A percentile compares a stretch with the other conserved stretches of the same genome.
These are phyloP conservation scores for Columba livia DNA, from an alignment of 2,113 vertebrate genomes.

Conservation along the genomic window DNA sequence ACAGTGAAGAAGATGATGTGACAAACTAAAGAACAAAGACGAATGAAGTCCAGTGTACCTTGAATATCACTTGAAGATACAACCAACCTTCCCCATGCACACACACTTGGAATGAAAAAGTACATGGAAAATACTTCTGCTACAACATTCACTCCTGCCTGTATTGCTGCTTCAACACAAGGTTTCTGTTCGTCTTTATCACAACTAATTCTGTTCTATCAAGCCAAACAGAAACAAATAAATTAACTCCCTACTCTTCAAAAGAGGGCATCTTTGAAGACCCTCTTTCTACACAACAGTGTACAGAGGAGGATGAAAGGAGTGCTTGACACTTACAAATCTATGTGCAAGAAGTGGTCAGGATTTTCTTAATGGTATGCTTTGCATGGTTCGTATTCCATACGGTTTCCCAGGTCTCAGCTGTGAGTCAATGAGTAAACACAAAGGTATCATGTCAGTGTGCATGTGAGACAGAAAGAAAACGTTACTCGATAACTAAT, in stretches of 20 bases:
- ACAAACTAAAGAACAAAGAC: neutral
- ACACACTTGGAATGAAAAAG: neutral
- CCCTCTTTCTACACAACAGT: neutral
- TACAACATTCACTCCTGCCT: neutral
- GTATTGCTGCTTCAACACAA: neutral
- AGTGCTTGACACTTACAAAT: neutral
- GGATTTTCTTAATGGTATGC: neutral
- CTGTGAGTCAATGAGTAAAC: neutral
- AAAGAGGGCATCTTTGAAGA: neutral
- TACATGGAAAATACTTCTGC: neutral
- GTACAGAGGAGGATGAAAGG: neutral
- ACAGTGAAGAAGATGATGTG: neutral
- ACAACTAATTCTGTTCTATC: neutral
- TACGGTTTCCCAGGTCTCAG: neutral
- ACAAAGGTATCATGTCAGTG: neutral
- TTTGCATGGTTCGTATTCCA: neutral
- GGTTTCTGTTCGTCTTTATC: neutral
- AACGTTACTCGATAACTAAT: neutral
- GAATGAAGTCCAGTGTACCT: neutral
- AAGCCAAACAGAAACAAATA: neutral
- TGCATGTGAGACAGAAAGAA: neutral
- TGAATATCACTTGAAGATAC: neutral
- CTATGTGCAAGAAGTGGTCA: neutral
- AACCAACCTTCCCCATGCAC: neutral
- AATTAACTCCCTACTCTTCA: neutral